Conservation (phyloP, 2,888 invertebrate species). For the Poecilus cupreus region DNA sequence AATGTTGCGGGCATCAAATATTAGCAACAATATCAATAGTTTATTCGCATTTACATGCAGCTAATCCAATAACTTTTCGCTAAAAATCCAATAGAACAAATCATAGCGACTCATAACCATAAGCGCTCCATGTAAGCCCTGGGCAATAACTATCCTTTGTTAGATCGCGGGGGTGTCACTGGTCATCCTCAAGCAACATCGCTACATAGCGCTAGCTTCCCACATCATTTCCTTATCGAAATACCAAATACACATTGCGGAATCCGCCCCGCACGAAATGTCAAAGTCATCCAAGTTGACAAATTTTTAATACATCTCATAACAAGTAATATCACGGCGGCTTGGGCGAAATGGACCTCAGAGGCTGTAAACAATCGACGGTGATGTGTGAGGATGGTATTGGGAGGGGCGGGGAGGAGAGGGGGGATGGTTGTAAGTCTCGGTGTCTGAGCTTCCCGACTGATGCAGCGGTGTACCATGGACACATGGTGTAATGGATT, state of each 20-base stretch:
- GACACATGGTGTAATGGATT: neutral
- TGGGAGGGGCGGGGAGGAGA: neutral
- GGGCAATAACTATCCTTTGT: neutral
- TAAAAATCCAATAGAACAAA: neutral
- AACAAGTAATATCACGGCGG: neutral
- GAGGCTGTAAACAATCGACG: neutral
- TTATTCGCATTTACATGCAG: neutral
- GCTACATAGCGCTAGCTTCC: neutral
- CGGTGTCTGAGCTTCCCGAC: too few species aligned
- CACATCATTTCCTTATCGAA: neutral
- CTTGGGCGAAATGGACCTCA: neutral
- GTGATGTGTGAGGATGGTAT: neutral
- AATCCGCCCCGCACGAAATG: neutral
- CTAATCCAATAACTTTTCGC: neutral
- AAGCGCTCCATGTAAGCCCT: neutral
- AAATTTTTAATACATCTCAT: neutral
- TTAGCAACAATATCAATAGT: neutral
- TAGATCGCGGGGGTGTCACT: neutral
- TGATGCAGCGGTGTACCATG: neutral
- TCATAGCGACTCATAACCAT: neutral
- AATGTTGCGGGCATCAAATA: too few species aligned
- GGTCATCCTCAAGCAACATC: neutral
- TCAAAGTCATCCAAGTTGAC: neutral
- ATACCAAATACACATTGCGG: neutral
- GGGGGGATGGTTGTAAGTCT: neutral